Evolutionary conservation across 2,113 vertebrate species (phyloP).

Genomic region (Aramus guarauna): DNA sequence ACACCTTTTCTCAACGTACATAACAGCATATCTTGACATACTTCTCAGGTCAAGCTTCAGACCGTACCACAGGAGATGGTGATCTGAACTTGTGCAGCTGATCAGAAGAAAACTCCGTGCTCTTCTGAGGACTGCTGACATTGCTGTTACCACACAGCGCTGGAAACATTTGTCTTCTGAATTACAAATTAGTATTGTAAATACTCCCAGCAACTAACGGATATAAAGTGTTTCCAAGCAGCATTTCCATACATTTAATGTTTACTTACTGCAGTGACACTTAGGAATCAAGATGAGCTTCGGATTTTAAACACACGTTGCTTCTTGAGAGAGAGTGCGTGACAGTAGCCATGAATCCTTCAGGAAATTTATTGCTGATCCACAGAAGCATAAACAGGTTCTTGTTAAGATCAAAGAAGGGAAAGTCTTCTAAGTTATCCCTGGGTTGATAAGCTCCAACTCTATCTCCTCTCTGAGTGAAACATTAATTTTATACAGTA

Average conservation of each 20-base stretch:
- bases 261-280: background rate
- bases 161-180: background rate
- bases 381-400: background rate
- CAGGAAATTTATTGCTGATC: background rate
- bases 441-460: background rate
- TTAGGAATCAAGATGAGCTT: background rate
- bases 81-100: background rate
- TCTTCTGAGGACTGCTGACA: background rate
- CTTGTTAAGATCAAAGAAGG: background rate
- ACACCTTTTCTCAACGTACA: background rate
- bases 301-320: background rate
- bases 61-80: background rate
- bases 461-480: background rate
- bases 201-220: background rate
- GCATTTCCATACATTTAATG: background rate
- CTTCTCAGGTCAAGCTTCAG: background rate
- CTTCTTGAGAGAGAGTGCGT: background rate
- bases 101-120: background rate
- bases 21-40: background rate
- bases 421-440: background rate
- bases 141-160: background rate
- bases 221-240: background rate
- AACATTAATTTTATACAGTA: background rate
- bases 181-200: background rate
- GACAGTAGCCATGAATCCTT: background rate